A percentile compares a stretch with the other conserved stretches of the same genome.
These are phyloP conservation scores for Oryzias melastigma DNA, from an alignment of 2,113 vertebrate species.

Conservation along the genomic window DNA sequence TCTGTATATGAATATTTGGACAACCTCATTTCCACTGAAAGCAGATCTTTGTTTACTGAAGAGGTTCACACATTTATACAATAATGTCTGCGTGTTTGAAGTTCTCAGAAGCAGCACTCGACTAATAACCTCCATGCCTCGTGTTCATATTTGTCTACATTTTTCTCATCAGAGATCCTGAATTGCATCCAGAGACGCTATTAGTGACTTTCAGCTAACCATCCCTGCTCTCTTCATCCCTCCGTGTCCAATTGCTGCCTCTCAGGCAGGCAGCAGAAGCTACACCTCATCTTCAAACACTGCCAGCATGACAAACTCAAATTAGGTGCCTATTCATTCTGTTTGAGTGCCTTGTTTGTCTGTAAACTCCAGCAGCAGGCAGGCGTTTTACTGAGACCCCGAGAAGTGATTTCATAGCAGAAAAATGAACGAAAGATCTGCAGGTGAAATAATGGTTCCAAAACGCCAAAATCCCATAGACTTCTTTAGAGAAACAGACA, in stretches of 20 bases:
- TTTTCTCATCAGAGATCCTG: background rate
- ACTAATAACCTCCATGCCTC: background rate
- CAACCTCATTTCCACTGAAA: too few species aligned
- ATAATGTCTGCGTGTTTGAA: background rate
- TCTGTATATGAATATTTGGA: too few species aligned
- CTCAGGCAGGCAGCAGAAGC: constrained; percentile 19
- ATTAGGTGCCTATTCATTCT: constrained; percentile 68
- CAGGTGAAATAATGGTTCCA: constrained; percentile 27
- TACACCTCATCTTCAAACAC: constrained; percentile 43
- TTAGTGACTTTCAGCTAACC: constrained; percentile 11
- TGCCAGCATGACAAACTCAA: constrained; percentile 59
- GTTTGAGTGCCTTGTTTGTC: constrained; percentile 64
- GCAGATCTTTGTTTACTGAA: too few species aligned
- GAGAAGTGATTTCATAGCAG: constrained; percentile 65
- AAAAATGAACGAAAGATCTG: constrained; percentile 27
- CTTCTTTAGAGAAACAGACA: too few species aligned
- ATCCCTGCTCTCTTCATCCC: background rate
- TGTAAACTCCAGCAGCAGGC: constrained; percentile 55
- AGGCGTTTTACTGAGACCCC: constrained; percentile 69
- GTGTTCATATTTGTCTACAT: constrained; percentile 2
- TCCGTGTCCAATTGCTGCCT: constrained; percentile 6
- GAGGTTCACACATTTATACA: too few species aligned
- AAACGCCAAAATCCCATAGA: too few species aligned
- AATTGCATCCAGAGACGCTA: background rate
- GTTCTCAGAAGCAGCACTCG: background rate